Evolutionary conservation across 2,888 invertebrate genomes (phyloP).

Genomic region (Plagodis pulveraria): DNA sequence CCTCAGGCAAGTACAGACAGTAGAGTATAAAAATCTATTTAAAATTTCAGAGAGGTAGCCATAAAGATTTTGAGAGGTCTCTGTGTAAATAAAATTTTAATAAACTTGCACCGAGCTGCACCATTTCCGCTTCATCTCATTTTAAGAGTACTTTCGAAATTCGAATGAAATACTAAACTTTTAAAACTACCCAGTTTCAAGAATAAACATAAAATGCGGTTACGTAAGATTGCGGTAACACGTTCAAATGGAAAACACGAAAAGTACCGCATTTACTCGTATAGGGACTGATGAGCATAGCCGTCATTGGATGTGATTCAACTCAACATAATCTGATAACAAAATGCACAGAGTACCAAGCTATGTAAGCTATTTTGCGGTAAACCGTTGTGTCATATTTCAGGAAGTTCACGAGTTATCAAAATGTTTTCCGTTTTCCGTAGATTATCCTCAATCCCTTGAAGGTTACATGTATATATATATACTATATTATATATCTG

Average conservation of each 20-base stretch:
- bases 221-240: slow-evolving; percentile 11
- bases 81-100: too few species aligned
- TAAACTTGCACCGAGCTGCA: neutral
- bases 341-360: neutral
- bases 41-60: too few species aligned
- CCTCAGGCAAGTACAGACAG: too few species aligned
- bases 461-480: slow-evolving; percentile 20
- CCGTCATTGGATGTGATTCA: neutral
- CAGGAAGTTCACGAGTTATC: too few species aligned
- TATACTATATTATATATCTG: too few species aligned
- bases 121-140: slow-evolving; percentile 5
- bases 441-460: slow-evolving; percentile 9
- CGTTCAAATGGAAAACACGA: slow-evolving; percentile 7
- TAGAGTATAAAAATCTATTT: too few species aligned
- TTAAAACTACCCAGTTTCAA: slow-evolving; percentile 3
- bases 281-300: slow-evolving; percentile 1
- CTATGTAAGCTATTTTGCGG: slow-evolving; percentile 1
- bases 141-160: neutral
- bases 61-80: too few species aligned
- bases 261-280: slow-evolving; percentile 4
- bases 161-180: neutral
- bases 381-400: too few species aligned
- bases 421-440: neutral
- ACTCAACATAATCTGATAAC: slow-evolving; percentile 1
- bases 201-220: slow-evolving; percentile 8